A percentile compares a stretch with the other conserved stretches of the same genome.
phyloP scores from a whole-genome alignment of 2,797 vertebrate species.

The Lacerta viridis region DNA sequence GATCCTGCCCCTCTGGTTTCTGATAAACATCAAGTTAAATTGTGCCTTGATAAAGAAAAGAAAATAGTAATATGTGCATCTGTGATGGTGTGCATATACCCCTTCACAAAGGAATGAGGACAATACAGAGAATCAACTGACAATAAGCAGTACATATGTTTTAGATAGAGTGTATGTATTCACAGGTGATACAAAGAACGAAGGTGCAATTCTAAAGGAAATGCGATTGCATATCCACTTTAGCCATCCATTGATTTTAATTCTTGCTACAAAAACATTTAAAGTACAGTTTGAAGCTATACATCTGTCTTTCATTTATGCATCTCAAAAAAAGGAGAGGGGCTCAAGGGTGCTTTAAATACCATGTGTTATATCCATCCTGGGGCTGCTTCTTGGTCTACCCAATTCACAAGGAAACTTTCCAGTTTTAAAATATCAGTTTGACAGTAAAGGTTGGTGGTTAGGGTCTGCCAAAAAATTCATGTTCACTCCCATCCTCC shows the following conservation, averaged over 20 bases:
- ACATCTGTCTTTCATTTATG: not conserved
- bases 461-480: not conserved
- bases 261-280: not conserved
- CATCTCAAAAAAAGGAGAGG: not conserved
- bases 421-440: not conserved
- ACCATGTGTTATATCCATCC: not conserved
- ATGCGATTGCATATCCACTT: not conserved
- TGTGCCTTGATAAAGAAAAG: no score
- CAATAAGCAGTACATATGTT: no score
- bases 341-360: not conserved
- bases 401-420: not conserved
- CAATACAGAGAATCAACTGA: not conserved
- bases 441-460: not conserved
- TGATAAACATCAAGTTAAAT: no score
- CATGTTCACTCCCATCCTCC: not conserved
- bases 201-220: not conserved
- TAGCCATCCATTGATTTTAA: not conserved
- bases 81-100: not conserved
- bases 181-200: not conserved
- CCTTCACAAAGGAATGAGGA: not conserved
- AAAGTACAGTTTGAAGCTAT: not conserved
- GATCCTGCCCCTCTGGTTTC: no score
- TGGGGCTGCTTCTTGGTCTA: not conserved
- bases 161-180: not conserved
- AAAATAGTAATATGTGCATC: not conserved